A percentile compares a stretch with the other conserved stretches of the same genome.
phyloP scores from a whole-genome alignment of 2,797 vertebrate genomes.

The Lacerta agilis region DNA sequence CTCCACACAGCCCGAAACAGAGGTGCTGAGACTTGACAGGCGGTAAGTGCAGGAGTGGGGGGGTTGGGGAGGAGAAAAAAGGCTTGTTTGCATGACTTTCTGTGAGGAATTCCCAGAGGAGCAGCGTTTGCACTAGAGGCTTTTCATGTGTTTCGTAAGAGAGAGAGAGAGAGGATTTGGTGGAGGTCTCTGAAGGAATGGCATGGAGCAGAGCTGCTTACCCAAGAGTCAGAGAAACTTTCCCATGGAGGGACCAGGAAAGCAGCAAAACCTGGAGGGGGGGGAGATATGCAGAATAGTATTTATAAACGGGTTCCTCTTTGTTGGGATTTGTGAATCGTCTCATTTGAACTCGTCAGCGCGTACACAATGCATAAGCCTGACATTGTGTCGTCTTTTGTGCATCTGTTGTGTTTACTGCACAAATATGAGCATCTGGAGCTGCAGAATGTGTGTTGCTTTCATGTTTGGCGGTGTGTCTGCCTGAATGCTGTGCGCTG shows the following conservation, averaged over 20 bases:
- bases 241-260: conserved; percentile 35
- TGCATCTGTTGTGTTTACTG: background rate
- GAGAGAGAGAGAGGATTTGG: background rate
- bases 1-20: conserved; percentile 68
- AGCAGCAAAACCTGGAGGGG: background rate
- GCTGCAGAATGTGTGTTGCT: conserved; percentile 35
- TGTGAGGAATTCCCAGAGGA: conserved; percentile 38
- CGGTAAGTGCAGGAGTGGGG: conserved; percentile 77
- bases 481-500: conserved; percentile 27
- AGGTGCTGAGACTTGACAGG: conserved; percentile 62
- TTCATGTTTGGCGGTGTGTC: conserved; percentile 48
- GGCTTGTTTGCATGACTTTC: conserved; percentile 51
- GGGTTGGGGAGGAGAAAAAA: background rate
- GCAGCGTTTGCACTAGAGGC: conserved; percentile 10
- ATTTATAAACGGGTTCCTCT: conserved; percentile 37
- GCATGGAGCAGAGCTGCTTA: conserved; percentile 52
- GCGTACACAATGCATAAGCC: background rate
- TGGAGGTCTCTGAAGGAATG: conserved; percentile 22
- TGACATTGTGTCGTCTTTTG: background rate
- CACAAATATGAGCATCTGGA: background rate
- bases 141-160: conserved; percentile 31
- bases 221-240: conserved; percentile 48
- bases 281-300: background rate
- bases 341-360: conserved; percentile 3
- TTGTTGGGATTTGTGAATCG: conserved; percentile 17